These are phyloP conservation scores for Oenanthe oenanthe DNA, from an alignment of 2,113 vertebrate species.

Conservation along the genomic window DNA sequence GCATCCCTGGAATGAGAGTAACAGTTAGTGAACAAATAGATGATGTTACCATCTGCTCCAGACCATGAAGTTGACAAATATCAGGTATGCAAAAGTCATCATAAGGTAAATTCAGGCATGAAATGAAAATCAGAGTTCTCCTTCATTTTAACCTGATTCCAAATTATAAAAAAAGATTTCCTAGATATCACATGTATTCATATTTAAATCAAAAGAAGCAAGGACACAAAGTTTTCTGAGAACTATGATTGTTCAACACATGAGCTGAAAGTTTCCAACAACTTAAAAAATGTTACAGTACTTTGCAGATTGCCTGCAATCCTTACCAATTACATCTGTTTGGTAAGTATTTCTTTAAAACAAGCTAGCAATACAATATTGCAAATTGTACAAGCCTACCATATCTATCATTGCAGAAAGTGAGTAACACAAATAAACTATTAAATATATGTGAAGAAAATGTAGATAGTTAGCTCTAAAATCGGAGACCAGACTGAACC, in stretches of 20 bases:
- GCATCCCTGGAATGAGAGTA: constrained; percentile 73
- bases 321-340: neutral
- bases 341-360: neutral
- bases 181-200: neutral
- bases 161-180: neutral
- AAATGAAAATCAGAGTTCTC: neutral
- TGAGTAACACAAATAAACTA: neutral
- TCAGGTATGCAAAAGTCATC: neutral
- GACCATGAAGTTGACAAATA: neutral
- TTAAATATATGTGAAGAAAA: neutral
- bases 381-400: neutral
- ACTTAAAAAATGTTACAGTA: neutral
- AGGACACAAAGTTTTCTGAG: neutral
- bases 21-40: neutral
- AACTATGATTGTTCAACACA: neutral
- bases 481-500: neutral
- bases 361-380: neutral
- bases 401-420: neutral
- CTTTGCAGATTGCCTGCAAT: neutral
- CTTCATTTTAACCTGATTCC: neutral
- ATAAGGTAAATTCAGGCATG: neutral
- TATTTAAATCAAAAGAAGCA: neutral
- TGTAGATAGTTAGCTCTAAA: neutral
- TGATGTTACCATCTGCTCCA: neutral
- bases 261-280: neutral